Percentiles rank a stretch among this genome's conserved stretches.
These are phyloP conservation scores for Hypercompe scribonia DNA, from an alignment of 2,888 invertebrate genomes.

Conservation along the genomic window DNA sequence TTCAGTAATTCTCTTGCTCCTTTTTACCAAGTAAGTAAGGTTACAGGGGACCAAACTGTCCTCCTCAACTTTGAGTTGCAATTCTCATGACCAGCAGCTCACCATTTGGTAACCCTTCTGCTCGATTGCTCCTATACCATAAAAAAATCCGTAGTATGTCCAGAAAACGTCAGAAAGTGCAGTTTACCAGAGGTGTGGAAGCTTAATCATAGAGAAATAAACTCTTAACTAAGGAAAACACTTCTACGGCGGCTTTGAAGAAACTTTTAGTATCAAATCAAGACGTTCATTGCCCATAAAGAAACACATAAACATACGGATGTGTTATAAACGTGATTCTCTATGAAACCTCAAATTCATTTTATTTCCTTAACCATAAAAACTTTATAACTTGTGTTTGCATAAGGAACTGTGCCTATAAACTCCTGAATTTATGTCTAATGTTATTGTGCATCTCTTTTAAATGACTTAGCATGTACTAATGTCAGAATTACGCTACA, in stretches of 20 bases:
- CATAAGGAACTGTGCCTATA: constrained; percentile 33
- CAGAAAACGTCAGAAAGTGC: not conserved
- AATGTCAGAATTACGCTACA: not conserved
- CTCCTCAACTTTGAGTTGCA: too few species aligned
- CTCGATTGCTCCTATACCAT: too few species aligned
- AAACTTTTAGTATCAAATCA: constrained; percentile 18
- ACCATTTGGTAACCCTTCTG: too few species aligned
- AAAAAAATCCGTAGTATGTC: too few species aligned
- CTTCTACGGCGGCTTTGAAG: not conserved
- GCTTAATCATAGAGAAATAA: not conserved
- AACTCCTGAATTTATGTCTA: constrained; percentile 36
- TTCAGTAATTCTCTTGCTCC: too few species aligned
- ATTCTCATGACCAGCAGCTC: too few species aligned
- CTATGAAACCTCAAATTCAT: constrained; percentile 24
- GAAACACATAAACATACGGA: constrained; percentile 15
- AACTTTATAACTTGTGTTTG: constrained; percentile 43
- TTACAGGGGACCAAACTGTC: too few species aligned
- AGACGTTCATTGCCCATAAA: constrained; percentile 16
- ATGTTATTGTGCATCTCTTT: not conserved
- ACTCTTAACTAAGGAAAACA: not conserved
- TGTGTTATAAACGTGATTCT: constrained; percentile 5
- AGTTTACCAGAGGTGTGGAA: not conserved
- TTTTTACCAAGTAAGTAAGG: too few species aligned
- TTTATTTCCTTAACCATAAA: constrained; percentile 28
- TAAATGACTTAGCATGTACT: not conserved